These are phyloP conservation scores for Porites australiensis DNA, from an alignment of 64 coral and sea anemone genomes.

Conservation along the genomic window DNA sequence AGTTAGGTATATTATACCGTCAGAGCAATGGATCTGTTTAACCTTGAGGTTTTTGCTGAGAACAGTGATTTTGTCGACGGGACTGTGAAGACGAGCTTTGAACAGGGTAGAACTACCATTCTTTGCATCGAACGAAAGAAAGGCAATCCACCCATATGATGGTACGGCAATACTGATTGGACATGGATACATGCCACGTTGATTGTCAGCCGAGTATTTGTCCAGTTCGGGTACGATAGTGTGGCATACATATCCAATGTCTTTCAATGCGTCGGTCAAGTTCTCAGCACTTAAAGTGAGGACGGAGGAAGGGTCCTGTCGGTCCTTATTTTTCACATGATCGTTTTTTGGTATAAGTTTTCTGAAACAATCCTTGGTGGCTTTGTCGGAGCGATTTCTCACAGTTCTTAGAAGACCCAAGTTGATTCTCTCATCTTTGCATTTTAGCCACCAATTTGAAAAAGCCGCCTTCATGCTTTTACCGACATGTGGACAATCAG, in stretches of 20 bases:
- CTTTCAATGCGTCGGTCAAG: conserved; percentile 43
- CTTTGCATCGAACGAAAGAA: conserved; percentile 52
- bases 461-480: conserved; percentile 79
- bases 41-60: conserved; percentile 35
- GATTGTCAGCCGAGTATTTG: conserved; percentile 58
- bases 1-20: neutral
- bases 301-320: conserved; percentile 63
- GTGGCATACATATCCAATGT: neutral
- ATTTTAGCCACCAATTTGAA: conserved; percentile 79
- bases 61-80: conserved; percentile 42
- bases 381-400: conserved; percentile 58
- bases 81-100: conserved; percentile 64
- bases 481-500: conserved; percentile 71
- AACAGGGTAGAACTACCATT: conserved; percentile 7
- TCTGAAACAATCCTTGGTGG: conserved; percentile 55
- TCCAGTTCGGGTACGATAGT: conserved; percentile 77
- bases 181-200: conserved; percentile 55
- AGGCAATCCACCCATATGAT: conserved; percentile 59
- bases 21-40: conserved; percentile 46
- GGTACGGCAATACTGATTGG: conserved; percentile 55
- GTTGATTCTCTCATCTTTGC: conserved; percentile 40
- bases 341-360: conserved; percentile 63
- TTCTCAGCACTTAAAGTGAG: conserved; percentile 32
- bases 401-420: conserved; percentile 57
- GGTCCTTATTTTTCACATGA: conserved; percentile 78